Conservation (phyloP, 2,797 vertebrate species). For the Ptychadena robeensis region DNA sequence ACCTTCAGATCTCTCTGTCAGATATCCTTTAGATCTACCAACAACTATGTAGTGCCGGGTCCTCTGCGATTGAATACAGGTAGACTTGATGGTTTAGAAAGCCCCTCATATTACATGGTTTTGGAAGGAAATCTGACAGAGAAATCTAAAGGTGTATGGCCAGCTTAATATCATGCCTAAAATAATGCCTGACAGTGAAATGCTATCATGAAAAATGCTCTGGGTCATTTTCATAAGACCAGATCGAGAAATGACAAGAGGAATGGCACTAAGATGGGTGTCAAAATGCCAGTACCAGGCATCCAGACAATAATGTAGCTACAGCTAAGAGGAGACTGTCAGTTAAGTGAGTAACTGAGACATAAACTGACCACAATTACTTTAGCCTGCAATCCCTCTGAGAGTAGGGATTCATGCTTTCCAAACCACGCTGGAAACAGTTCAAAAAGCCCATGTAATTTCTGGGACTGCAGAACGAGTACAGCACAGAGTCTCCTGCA, state of each 20-base stretch:
- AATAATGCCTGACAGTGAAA: not conserved
- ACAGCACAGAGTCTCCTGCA: conserved; percentile 62
- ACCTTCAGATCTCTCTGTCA: too few species aligned
- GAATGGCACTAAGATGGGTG: conserved; percentile 65
- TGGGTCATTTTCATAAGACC: conserved; percentile 33
- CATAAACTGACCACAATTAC: conserved; percentile 65
- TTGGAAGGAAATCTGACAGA: too few species aligned
- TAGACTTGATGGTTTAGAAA: too few species aligned
- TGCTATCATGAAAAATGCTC: not conserved
- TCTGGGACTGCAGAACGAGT: conserved; percentile 56
- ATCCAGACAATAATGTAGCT: conserved; percentile 71
- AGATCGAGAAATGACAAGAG: conserved; percentile 72
- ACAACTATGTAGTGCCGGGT: too few species aligned
- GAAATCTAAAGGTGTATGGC: too few species aligned
- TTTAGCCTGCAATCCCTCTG: conserved; percentile 55
- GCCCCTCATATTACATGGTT: too few species aligned
- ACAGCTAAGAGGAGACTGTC: conserved; percentile 67
- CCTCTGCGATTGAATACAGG: too few species aligned
- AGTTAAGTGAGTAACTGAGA: conserved; percentile 73
- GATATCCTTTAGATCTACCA: too few species aligned
- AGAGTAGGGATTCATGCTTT: conserved; percentile 67
- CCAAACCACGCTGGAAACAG: conserved; percentile 59
- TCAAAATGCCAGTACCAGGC: conserved; percentile 60
- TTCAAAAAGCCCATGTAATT: conserved; percentile 67
- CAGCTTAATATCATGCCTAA: not conserved